Evolutionary conservation across 1,140 invertebrate genomes (phyloP), one percentile per base, ranked within the genome.

Genomic region (Drosophila kohkoa): DNA sequence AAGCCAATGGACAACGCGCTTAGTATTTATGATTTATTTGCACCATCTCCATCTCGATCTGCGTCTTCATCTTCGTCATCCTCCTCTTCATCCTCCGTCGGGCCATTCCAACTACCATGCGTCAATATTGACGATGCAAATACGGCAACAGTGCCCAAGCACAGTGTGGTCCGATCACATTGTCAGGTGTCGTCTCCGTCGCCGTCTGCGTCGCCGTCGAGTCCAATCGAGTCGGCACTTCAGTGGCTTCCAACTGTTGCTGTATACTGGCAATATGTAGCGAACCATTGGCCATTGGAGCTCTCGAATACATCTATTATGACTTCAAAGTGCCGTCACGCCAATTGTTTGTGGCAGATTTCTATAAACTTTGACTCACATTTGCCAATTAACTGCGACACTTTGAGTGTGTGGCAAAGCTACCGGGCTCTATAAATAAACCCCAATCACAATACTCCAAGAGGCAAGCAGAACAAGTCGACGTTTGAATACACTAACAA

Each of bases 311-410:
- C 82, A 87, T 87, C 73, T 87, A 87, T 87, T 88, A 88, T 89
- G 85, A 88, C 83, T 88, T 88, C 83, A 88, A 88, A 88, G 85
- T 75, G 81, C 85, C 81, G 79, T 79, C 77, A 87, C 85, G 77
- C 86, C 85, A 89, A 89, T 89, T 88, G 85, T 89, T 76, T 89
- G 67, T 83, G 83, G 77, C 81, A 83, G 62, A 72, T 87, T 87
- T 87, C 85, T 88, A 81, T 81, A 89, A 89, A 81, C 85, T 85
- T 89, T 85, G 85, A 89, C 85, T 89, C 85, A 89, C 86, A 89
- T 89, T 89, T 89, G 85, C 85, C 85, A 89, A 89, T 89, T 89
- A 89, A 89, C 85, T 89, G 85, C 85, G 81, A 89, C 85, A 89
- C 85, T 88, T 89, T 83, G 85, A 89, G 81, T 89, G 81, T 85